These are phyloP conservation scores for Conchocele bisecta DNA, from an alignment of 2,888 invertebrate species.

Conservation along the genomic window DNA sequence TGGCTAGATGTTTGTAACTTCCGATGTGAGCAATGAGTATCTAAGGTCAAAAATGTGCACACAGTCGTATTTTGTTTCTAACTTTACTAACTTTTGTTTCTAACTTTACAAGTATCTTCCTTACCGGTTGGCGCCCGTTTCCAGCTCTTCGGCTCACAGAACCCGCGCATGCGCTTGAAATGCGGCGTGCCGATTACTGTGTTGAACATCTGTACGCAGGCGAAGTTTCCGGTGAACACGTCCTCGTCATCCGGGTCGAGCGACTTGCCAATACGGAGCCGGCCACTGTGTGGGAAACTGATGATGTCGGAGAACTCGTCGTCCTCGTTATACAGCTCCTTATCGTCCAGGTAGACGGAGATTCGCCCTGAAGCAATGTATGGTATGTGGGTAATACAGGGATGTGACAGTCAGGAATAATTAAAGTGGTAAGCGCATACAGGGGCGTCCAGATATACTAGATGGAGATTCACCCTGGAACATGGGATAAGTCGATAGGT, in stretches of 20 bases:
- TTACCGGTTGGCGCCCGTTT: background rate
- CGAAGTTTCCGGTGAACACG: conserved; percentile 43
- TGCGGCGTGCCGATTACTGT: conserved; percentile 3
- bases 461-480: too few species aligned
- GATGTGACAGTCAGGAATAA: too few species aligned
- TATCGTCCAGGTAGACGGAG: conserved; percentile 41
- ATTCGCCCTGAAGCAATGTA: too few species aligned
- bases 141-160: conserved; percentile 45
- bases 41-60: conserved; percentile 27
- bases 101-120: background rate
- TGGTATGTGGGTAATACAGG: too few species aligned
- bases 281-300: conserved; percentile 49
- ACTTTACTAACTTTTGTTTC: background rate
- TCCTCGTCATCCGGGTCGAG: conserved; percentile 53
- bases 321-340: conserved; percentile 53
- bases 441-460: too few species aligned
- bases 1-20: too few species aligned
- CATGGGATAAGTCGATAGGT: too few species aligned
- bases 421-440: too few species aligned
- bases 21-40: conserved; percentile 4
- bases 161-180: background rate
- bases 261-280: conserved; percentile 52
- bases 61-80: background rate
- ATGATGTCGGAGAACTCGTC: conserved; percentile 58
- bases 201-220: conserved; percentile 48